phyloP scores from a whole-genome alignment of 2,797 vertebrate species.

The Carcharodon carcharias region DNA sequence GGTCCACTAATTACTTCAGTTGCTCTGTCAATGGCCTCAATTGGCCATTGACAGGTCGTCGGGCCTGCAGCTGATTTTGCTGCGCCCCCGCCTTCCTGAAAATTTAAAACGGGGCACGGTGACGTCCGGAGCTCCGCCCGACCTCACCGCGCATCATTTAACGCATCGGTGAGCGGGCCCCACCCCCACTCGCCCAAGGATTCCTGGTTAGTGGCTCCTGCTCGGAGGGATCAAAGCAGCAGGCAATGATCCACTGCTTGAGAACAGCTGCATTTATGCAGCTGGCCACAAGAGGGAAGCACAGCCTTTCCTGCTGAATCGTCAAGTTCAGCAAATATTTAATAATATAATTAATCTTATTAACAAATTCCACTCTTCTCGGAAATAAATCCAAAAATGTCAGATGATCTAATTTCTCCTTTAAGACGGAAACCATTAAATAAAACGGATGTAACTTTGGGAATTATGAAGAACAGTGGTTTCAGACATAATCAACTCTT shows the following conservation, averaged over 20 bases:
- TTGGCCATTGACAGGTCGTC: too few species aligned
- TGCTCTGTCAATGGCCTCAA: too few species aligned
- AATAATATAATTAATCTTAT: neutral
- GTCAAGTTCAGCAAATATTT: neutral
- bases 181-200: too few species aligned
- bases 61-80: too few species aligned
- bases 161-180: too few species aligned
- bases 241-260: neutral
- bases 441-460: conserved; percentile 1
- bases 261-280: neutral
- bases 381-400: conserved; percentile 23
- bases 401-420: neutral
- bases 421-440: neutral
- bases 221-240: neutral
- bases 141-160: too few species aligned
- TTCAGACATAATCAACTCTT: conserved; percentile 8
- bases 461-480: neutral
- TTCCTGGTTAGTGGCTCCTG: neutral
- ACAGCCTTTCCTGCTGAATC: neutral
- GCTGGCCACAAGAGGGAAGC: neutral
- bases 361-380: neutral
- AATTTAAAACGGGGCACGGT: too few species aligned
- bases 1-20: too few species aligned
- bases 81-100: too few species aligned
- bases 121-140: too few species aligned